phyloP scores from a whole-genome alignment of 2,888 invertebrate species.

The Dugesia japonica region DNA sequence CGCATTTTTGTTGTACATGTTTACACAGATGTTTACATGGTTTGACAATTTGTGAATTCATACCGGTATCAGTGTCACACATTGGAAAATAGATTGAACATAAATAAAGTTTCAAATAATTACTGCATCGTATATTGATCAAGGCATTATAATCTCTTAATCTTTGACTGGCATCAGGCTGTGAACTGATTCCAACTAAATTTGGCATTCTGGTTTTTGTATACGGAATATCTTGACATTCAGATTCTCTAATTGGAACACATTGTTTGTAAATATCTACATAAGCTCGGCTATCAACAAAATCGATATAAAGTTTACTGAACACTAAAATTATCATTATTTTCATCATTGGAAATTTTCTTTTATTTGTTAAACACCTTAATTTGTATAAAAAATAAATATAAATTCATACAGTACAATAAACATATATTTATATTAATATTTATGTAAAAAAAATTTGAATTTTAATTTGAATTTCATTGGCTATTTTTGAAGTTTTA shows the following conservation, averaged over 20 bases:
- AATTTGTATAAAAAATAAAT: not conserved
- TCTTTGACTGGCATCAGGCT: conserved; percentile 70
- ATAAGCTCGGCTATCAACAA: not conserved
- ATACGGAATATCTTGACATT: conserved; percentile 69
- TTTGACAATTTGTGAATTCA: not conserved
- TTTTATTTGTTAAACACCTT: not conserved
- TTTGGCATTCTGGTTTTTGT: conserved; percentile 86
- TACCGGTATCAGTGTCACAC: conserved; percentile 50
- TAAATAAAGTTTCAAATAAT: conserved; percentile 66
- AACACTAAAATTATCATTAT: not conserved
- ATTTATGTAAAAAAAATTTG: not conserved
- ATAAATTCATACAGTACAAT: not conserved
- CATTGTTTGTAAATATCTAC: conserved; percentile 51
- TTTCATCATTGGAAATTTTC: not conserved
- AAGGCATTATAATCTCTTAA: conserved; percentile 60
- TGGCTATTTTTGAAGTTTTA: not conserved
- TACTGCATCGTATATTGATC: conserved; percentile 64
- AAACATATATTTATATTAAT: not conserved
- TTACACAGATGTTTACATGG: conserved; percentile 30
- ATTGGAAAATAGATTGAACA: conserved; percentile 78
- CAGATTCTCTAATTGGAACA: conserved; percentile 62
- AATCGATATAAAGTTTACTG: not conserved
- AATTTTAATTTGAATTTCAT: not conserved
- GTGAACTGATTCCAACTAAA: conserved; percentile 70
- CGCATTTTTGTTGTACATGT: conserved; percentile 40